A percentile compares a stretch with the other conserved stretches of the same genome.
Conservation (phyloP, 53 echinoderm and acorn worm species). For the Paelopatides confundens region DNA sequence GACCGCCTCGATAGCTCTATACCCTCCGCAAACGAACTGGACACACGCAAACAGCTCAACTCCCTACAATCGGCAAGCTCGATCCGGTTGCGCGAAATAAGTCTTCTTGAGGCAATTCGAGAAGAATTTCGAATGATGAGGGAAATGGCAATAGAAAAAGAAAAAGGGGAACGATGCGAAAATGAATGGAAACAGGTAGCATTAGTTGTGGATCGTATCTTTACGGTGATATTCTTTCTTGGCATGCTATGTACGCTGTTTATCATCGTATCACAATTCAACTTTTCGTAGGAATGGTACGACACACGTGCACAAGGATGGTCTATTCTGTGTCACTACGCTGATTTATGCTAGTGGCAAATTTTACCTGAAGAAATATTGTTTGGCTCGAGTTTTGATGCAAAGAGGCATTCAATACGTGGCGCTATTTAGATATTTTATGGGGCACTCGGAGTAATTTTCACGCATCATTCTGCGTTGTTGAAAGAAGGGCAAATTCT, state of each 20-base stretch:
- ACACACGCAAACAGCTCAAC: conserved; percentile 48
- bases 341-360: background rate
- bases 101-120: conserved; percentile 76
- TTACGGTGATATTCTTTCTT: conserved; percentile 87
- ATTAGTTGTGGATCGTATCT: conserved; percentile 86
- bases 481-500: background rate
- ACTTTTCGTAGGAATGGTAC: conserved; percentile 7
- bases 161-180: conserved; percentile 64
- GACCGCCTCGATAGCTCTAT: conserved; percentile 53
- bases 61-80: conserved; percentile 43
- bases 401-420: background rate
- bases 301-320: too few relatives aligned
- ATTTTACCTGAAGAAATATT: background rate
- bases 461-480: background rate
- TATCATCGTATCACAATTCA: conserved; percentile 82
- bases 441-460: too few relatives aligned
- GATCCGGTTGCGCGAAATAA: conserved; percentile 69
- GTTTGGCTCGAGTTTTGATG: background rate
- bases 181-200: conserved; percentile 98
- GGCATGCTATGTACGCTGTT: conserved; percentile 90
- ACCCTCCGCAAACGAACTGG: conserved; percentile 39
- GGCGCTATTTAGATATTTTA: background rate
- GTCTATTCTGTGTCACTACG: background rate
- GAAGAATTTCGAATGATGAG: conserved; percentile 88
- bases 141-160: conserved; percentile 63